Base-by-base conservation (phyloP, 2,113 vertebrate species). In the Erpornis zantholeuca region DNA sequence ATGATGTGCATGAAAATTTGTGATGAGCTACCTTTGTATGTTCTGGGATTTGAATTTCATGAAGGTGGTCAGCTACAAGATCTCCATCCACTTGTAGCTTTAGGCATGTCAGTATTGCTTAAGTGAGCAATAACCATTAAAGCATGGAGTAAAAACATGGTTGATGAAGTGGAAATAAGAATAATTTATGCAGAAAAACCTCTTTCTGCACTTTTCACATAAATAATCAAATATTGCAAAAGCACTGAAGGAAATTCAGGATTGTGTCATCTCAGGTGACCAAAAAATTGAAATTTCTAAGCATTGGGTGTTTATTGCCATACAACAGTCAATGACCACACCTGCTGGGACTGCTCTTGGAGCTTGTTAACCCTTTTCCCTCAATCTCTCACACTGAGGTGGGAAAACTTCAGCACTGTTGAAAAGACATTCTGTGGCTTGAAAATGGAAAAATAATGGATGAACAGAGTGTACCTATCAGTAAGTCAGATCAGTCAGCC, bases 171-270 rank as follows among this genome's bases (percentile, higher is more conserved):
- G 90, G 82, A 95, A 96, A 79, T 71, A 71, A 94, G 78, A 95
- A 94, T 95, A 94, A 96, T 94, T 96, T 96, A 94, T 93, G 93
- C 90, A 97, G 88, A 94, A 95, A 94, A 91, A 85, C 21, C 81
- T 90, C 70, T 92, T 97, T 86, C 82, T 91, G 86, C 69, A 90
- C 86, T 96, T 96, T 89, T 95, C 53, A 71, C 79, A 88, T 96
- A 92, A 94, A 95, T 95, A 95, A 88, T 97, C 68, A 93, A 97
- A 88, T 49, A 77, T 59, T 75, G 36, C 13, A 65, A 65, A 82
- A 92, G 44, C 47, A 56, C 38, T 8, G 2, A 71, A 56, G 82
- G 72, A 92, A 94, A 83, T 10, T 12, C 38, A 82, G 33, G 42
- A 78, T 81, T 23, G 31, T 29, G 13, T 86, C 7, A 2, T 82